Evolutionary conservation across 2,113 vertebrate genomes (phyloP).

Genomic region (Rhagologus leucostigma): DNA sequence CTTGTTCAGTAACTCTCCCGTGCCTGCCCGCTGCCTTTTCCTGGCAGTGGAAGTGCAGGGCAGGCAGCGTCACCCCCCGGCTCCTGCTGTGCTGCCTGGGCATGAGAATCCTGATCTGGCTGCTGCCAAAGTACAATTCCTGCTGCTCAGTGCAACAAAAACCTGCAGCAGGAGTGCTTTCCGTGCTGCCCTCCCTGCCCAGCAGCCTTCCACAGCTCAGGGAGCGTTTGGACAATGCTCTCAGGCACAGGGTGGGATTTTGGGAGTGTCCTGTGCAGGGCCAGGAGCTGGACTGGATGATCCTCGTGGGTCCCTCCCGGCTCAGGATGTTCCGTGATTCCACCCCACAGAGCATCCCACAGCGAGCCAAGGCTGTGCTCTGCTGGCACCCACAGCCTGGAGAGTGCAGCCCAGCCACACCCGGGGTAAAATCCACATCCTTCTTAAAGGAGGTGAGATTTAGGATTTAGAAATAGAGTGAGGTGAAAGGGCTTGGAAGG

Average conservation of each 20-base stretch:
- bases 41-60: neutral
- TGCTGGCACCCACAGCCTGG: accelerated
- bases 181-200: neutral
- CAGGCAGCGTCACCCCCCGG: neutral
- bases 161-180: accelerated
- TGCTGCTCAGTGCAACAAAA: neutral
- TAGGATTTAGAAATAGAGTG: accelerated
- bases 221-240: neutral
- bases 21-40: neutral
- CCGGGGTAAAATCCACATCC: accelerated
- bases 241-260: neutral
- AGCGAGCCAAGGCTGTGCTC: accelerated
- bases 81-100: neutral
- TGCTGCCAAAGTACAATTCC: neutral
- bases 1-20: accelerated
- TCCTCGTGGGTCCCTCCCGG: neutral
- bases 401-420: accelerated
- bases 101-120: neutral
- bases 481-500: neutral
- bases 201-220: neutral
- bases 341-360: neutral
- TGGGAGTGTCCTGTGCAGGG: neutral
- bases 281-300: neutral
- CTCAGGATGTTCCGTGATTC: neutral
- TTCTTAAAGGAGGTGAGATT: accelerated